phyloP scores from a whole-genome alignment of 2,797 vertebrate species.

The Silurus lanzhouensis region DNA sequence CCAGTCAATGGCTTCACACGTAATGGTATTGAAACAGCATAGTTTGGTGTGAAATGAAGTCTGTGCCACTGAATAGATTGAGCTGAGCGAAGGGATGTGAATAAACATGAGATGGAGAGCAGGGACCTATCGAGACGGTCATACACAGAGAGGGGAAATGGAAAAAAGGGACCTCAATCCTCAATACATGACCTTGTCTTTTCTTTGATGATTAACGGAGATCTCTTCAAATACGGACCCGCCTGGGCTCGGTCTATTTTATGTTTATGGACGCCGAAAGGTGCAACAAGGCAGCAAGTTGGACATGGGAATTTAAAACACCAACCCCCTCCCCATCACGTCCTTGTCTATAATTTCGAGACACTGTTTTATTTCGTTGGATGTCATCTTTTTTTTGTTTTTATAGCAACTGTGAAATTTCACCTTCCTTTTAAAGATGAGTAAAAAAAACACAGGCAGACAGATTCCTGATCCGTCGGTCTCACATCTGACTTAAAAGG shows the following conservation, averaged over 20 bases:
- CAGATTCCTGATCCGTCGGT: conserved; percentile 12
- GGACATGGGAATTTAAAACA: conserved; percentile 65
- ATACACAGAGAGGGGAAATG: conserved; percentile 13
- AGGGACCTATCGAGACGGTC: conserved; percentile 20
- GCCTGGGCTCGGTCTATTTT: conserved; percentile 58
- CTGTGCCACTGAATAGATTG: conserved; percentile 48
- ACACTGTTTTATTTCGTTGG: conserved; percentile 62
- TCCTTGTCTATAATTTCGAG: conserved; percentile 66
- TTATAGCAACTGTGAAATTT: conserved; percentile 79
- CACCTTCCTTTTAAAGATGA: conserved; percentile 68
- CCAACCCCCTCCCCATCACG: conserved; percentile 29
- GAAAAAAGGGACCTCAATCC: conserved; percentile 47
- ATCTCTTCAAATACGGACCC: conserved; percentile 63
- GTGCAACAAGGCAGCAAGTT: conserved; percentile 44
- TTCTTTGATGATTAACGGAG: conserved; percentile 65
- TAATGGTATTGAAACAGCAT: conserved; percentile 60
- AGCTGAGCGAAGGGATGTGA: conserved; percentile 53
- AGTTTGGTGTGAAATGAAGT: conserved; percentile 63
- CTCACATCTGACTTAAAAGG: not conserved
- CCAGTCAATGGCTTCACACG: conserved; percentile 56
- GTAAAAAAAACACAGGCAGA: not conserved
- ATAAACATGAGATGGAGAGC: conserved; percentile 59
- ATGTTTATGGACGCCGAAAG: conserved; percentile 66
- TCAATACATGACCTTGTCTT: conserved; percentile 70
- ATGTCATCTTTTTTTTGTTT: conserved; percentile 56